Evolutionary conservation across 1,140 invertebrate genomes (phyloP).

Genomic region (Heliconius melpomene): DNA sequence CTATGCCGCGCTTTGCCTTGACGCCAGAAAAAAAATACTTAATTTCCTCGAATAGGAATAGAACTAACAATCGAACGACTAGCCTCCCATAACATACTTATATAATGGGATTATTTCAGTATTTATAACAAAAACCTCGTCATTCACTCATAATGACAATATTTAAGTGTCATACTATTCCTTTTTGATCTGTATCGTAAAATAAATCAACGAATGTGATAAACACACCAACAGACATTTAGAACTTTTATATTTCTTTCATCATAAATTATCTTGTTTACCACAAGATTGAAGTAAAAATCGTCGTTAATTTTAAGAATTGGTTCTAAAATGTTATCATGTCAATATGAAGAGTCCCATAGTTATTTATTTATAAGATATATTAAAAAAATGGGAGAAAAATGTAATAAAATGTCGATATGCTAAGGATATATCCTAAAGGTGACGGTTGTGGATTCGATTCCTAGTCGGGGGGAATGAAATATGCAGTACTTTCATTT

Average conservation of each 20-base stretch:
- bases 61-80: too few relatives aligned
- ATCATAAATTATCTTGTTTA: constrained; percentile 15
- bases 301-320: not conserved
- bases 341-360: not conserved
- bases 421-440: too few relatives aligned
- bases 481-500: too few relatives aligned
- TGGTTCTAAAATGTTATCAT: not conserved
- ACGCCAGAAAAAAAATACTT: too few relatives aligned
- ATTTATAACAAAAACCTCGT: not conserved
- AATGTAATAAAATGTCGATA: too few relatives aligned
- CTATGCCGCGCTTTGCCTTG: too few relatives aligned
- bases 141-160: not conserved
- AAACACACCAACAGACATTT: not conserved
- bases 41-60: too few relatives aligned
- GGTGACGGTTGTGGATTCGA: too few relatives aligned
- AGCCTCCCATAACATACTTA: too few relatives aligned
- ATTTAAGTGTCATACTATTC: not conserved
- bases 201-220: not conserved
- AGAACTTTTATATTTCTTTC: not conserved
- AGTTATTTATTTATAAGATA: not conserved
- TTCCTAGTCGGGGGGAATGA: too few relatives aligned
- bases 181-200: not conserved
- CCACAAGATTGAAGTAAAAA: constrained; percentile 4
- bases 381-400: too few relatives aligned
- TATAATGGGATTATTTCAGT: not conserved